Evolutionary conservation across 2,113 vertebrate species (phyloP), one percentile per base, ranked within the genome.

Genomic region (Acanthisitta chloris): DNA sequence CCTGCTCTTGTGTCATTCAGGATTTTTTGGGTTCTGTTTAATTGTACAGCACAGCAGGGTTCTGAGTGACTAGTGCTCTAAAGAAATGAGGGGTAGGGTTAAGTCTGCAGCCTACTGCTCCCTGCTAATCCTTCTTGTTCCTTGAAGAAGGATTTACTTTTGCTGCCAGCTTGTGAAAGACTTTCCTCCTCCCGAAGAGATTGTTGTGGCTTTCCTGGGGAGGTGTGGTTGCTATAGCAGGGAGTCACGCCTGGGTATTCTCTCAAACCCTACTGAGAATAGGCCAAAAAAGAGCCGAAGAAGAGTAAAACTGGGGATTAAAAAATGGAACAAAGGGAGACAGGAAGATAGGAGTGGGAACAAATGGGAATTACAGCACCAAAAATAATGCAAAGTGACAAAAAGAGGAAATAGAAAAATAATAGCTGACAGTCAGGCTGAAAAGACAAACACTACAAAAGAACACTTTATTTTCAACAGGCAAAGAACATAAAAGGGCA

Each of bases 161-260:
- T 98, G 98, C 98, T 98, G 98, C 98, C 98, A 98, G 98, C 97
- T 98, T 98, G 98, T 98, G 98, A 99, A 99, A 99, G 98, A 98
- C 97, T 98, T 97, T 98, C 98, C 98, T 98, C 98, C 98, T 97
- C 98, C 98, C 97, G 97, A 98, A 98, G 98, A 98, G 98, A 98
- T 98, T 98, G 98, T 98, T 97, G 98, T 98, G 97, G 98, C 98
- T 98, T 98, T 98, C 98, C 98, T 98, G 98, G 98, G 98, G 98
- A 98, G 98, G 98, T 98, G 98, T 97, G 98, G 99, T 99, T 99
- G 99, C 99, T 98, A 99, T 99, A 99, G 98, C 98, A 98, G 98
- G 97, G 98, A 98, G 98, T 98, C 98, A 99, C 96, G 98, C 98
- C 97, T 99, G 98, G 98, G 97, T 98, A 98, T 98, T 98, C 98